These are phyloP conservation scores for Sebastes nivosus DNA, from an alignment of 2,797 vertebrate genomes.

Conservation along the genomic window DNA sequence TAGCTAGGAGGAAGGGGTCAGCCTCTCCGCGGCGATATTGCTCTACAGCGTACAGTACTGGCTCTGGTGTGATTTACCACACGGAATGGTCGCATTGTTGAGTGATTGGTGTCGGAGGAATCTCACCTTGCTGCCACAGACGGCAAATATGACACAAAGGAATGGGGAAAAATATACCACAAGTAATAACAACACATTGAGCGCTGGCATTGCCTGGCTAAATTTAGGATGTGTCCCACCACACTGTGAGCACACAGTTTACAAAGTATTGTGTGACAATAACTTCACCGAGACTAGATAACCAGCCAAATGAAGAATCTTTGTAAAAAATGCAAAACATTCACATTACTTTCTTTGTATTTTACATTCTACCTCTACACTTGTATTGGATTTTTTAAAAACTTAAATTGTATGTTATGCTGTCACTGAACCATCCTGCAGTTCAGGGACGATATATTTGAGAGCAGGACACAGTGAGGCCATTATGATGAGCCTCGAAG, in stretches of 20 bases:
- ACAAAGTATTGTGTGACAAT: background rate
- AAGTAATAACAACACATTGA: slow-evolving; percentile 28
- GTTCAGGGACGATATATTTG: slow-evolving; percentile 46
- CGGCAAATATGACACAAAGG: slow-evolving; percentile 46
- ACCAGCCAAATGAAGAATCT: background rate
- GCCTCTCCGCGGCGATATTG: slow-evolving; percentile 66
- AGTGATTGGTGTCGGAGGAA: slow-evolving; percentile 70
- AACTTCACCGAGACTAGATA: background rate
- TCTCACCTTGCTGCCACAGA: slow-evolving; percentile 19
- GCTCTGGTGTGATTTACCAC: slow-evolving; percentile 64
- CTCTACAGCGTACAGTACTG: slow-evolving; percentile 54
- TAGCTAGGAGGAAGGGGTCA: slow-evolving; percentile 67
- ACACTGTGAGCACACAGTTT: background rate
- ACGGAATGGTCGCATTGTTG: slow-evolving; percentile 47
- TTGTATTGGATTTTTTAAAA: slow-evolving; percentile 4
- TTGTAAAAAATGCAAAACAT: background rate
- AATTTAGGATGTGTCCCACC: background rate
- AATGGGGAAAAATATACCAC: slow-evolving; percentile 37
- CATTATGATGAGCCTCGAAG: slow-evolving; percentile 58
- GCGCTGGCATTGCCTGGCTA: background rate
- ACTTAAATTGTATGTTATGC: slow-evolving; percentile 1
- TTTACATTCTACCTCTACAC: background rate
- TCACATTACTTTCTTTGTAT: background rate
- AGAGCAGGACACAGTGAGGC: slow-evolving; percentile 38
- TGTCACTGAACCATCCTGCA: slow-evolving; percentile 17